These are phyloP conservation scores for Coccyzus lansbergi DNA, from an alignment of 2,797 vertebrate species.

Conservation along the genomic window DNA sequence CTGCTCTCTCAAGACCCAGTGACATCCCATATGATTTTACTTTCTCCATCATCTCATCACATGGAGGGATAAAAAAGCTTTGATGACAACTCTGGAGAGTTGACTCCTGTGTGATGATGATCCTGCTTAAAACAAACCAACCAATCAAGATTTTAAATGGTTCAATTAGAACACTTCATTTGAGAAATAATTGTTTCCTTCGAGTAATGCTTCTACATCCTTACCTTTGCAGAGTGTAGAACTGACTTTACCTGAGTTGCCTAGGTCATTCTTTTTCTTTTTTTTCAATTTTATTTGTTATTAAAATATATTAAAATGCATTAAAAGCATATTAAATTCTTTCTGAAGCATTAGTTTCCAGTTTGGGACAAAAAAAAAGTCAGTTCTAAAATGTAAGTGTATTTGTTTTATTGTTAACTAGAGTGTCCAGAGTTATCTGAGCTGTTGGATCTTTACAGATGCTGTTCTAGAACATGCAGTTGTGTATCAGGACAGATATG, in stretches of 20 bases:
- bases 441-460: not conserved
- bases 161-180: not conserved
- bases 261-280: not conserved
- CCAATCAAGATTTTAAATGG: not conserved
- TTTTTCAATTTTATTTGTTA: not conserved
- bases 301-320: not conserved
- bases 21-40: not conserved
- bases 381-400: not conserved
- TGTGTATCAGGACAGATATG: not conserved
- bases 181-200: not conserved
- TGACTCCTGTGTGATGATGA: not conserved
- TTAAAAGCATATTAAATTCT: not conserved
- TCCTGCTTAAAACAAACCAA: not conserved
- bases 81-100: not conserved
- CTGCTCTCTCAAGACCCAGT: not conserved
- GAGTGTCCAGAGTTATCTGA: not conserved
- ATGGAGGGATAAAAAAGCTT: not conserved
- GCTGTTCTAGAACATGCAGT: not conserved
- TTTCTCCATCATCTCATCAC: not conserved
- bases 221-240: not conserved
- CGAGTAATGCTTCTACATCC: not conserved
- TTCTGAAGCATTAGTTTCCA: not conserved
- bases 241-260: not conserved
- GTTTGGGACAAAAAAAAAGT: not conserved
- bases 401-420: not conserved